These are phyloP conservation scores for Falco novaeseelandiae DNA, from an alignment of 2,797 vertebrate species.

Conservation along the genomic window DNA sequence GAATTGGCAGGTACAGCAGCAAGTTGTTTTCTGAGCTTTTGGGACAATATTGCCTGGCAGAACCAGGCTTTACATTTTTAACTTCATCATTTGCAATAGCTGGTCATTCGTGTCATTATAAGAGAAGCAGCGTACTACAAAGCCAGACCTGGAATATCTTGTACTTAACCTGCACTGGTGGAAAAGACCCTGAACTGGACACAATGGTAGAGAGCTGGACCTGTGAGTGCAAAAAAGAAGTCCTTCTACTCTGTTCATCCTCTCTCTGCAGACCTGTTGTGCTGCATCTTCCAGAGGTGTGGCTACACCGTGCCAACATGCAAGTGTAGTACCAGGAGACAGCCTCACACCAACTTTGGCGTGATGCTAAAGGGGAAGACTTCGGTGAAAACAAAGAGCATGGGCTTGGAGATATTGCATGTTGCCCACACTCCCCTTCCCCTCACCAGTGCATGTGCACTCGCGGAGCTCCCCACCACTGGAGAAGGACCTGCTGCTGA, in stretches of 20 bases:
- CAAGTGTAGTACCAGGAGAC: neutral
- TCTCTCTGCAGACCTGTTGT: neutral
- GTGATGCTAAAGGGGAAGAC: neutral
- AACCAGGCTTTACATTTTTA: neutral
- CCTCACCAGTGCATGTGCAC: rapidly evolving
- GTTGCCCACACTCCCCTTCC: rapidly evolving
- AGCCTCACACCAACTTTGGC: rapidly evolving
- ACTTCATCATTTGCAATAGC: neutral
- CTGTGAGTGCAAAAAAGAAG: neutral
- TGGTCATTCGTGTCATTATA: neutral
- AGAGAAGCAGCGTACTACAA: neutral
- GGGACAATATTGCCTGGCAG: neutral
- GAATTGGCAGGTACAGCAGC: neutral
- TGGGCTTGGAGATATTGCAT: rapidly evolving
- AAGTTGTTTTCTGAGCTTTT: neutral
- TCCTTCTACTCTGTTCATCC: neutral
- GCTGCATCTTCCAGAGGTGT: neutral
- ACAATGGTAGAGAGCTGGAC: neutral
- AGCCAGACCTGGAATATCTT: neutral
- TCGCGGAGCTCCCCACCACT: rapidly evolving
- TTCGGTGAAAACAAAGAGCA: rapidly evolving
- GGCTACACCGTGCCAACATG: rapidly evolving
- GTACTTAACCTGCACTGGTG: neutral
- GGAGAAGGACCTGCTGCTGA: neutral
- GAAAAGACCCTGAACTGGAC: neutral